Evolutionary conservation across 2,797 vertebrate genomes (phyloP), one percentile per base, ranked within the genome.

Genomic region (Todus mexicanus): DNA sequence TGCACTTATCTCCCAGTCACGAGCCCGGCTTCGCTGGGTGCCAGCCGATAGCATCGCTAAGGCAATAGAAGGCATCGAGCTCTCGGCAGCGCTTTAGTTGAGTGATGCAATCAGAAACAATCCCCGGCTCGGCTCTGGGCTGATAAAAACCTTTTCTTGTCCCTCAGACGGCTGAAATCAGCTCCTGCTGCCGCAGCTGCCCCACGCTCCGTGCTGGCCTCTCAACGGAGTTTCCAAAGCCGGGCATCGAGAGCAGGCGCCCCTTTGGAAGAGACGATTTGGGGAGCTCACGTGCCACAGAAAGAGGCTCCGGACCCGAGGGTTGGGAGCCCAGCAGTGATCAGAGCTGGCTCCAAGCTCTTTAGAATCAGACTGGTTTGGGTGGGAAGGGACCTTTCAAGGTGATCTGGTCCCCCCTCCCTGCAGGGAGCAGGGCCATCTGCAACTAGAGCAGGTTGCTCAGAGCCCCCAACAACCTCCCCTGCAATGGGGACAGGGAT

Each of bases 31-130:
- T 40, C 29, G 12, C 72, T 9, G 3, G 3, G 33, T 17, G 57
- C 21, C 65, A 12, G 73, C 53, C 6, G 79, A 90, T 90, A 72
- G 19, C 64, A 79, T 92, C 76, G 4, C 66, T 4, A 5, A 51
- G 75, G 88, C 82, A 40, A 54, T 75, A 53, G 6, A 29, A 56
- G 54, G 79, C 75, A 9, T 10, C 19, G 31, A 7, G 75, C 71
- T 81, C 78, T 61, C 71, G 0, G 0, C 25, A 23, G 40, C 4
- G 5, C 70, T 64, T 60, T 15, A 43, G 45, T 35, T 33, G 71
- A 61, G 71, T 90, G 90, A 95, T 95, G 92, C 57, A 87, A 96
- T 95, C 95, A 96, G 50, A n/a, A 71, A 63, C 80, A 71, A 92
- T 65, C 86, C 80, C 1, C 1, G 74, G 9, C 81, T 43, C 33